Evolutionary conservation across 2,888 invertebrate species (phyloP), one percentile per base, ranked within the genome.

Genomic region (Steinernema hermaphroditum): DNA sequence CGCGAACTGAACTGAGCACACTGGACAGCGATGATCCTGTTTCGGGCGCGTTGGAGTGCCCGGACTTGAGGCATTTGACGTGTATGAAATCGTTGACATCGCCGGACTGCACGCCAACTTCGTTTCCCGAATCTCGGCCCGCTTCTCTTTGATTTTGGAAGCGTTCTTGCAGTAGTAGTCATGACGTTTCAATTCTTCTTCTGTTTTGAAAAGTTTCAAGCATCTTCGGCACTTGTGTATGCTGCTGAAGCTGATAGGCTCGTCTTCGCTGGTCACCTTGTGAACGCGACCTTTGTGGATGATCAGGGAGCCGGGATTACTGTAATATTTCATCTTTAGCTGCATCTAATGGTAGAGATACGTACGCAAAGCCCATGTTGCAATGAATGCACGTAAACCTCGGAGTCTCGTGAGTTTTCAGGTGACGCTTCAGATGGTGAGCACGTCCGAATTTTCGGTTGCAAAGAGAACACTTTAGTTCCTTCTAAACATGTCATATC

Each of bases 111-210:
- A 22, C 22, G 27, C 54, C 12, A 22, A 14, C 27, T 27, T 54
- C 54, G 54, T 54, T 54, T 54, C 54, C 8, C 27, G 22, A 8
- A 27, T 22, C 2, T 19, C 12, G 24, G 14, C 19, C 24, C 54
- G 2, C 27, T 54, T 12, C 27, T 54, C 19, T 16, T 54, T 14
- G 54, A 54, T 54, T 24, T 54, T 22, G 6, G 27, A 2, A 8
- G 54, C 22, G 16, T 54, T 54, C 54, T 54, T 54, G 54, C 54
- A 54, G 54, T 54, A 54, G 27, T 54, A 54, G 16, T 54, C 27
- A 22, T 54, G 54, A 27, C 54, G 54, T 27, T 54, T 54, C 27
- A 54, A 27, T 16, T 54, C 54, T 27, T 54, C 27, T 27, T 54
- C 54, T 6, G n/a, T 54, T 24, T 54, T 54, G 6, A 54, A 27